Base-by-base conservation (phyloP, 2,797 vertebrate genomes). In the Phataginus tricuspis region DNA sequence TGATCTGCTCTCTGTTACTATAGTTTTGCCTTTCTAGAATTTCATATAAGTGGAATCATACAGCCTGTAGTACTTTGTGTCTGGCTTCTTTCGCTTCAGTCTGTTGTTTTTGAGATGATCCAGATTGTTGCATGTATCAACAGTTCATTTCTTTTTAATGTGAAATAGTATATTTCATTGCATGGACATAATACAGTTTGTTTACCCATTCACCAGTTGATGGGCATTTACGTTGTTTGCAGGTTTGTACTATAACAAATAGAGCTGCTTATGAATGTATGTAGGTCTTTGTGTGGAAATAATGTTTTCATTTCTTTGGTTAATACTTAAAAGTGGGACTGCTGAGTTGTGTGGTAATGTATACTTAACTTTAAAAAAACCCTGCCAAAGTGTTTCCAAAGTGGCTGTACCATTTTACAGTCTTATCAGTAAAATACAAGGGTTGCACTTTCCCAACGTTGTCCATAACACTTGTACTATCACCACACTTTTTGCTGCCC, bases 301-400 rank as follows among this genome's bases (percentile, higher is more conserved):
- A 45, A 84, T 57, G 69, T 71, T 90, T 79, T 91, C 39, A 77
- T 77, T 77, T 85, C 23, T 85, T 39, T 86, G 25, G 34, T 25
- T 69, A 45, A 83, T 91, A 57, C 37, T 72, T 57, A 80, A 37
- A 29, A 66, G 16, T 86, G 34, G 18, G 39, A 53, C 83, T 61
- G 4, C 68, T 83, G 34, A 31, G 39, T 77, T 91, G 5, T 88
- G 25, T n/a, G 45, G 13, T 71, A 68, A 82, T 49, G 23, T 49
- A 42, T 74, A 72, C 45, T 59, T 87, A 77, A 86, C 34, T 90
- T 95, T 63, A 21, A 16, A 29, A 31, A 82, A 74, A 77, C 45
- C 74, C 74, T 88, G 69, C 57, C 57, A 64, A 57, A 51, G 49
- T 53, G 14, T 83, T 96, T 91, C 77, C 78, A 78, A 83, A 94